A percentile compares a stretch with the other conserved stretches of the same genome.
Evolutionary conservation across 2,797 vertebrate species (phyloP).

Genomic region (Podargus strigoides): DNA sequence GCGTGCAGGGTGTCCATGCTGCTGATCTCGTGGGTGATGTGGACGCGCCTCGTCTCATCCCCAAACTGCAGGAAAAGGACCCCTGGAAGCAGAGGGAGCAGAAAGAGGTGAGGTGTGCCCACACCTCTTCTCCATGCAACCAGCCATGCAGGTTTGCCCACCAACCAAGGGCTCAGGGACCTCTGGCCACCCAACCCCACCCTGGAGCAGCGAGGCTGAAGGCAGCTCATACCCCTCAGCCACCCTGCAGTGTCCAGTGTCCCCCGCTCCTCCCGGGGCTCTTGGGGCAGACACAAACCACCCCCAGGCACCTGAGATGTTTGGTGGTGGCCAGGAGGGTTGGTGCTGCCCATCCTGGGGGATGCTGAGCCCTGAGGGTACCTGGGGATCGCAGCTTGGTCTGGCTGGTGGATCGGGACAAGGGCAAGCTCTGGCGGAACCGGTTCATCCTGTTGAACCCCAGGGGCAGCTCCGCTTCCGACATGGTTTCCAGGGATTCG

Average conservation of each 20-base stretch:
- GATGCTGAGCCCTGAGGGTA: conserved; percentile 14
- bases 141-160: not conserved
- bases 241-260: fast-evolving
- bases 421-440: conserved; percentile 93
- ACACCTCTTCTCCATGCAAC: fast-evolving
- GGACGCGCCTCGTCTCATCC: conserved; percentile 93
- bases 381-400: conserved; percentile 96
- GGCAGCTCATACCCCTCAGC: not conserved
- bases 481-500: conserved; percentile 98
- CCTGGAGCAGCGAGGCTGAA: not conserved
- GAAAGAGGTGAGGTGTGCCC: fast-evolving
- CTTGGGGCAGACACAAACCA: fast-evolving
- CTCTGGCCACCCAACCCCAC: not conserved
- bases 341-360: fast-evolving
- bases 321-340: not conserved
- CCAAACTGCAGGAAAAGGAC: conserved; percentile 98
- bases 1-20: conserved; percentile 97
- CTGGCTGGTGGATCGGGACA: conserved; percentile 96
- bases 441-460: conserved; percentile 98
- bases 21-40: conserved; percentile 98
- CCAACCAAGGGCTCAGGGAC: fast-evolving
- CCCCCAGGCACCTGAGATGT: too few relatives aligned
- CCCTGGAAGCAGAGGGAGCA: conserved; percentile 68
- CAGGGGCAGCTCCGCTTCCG: conserved; percentile 92
- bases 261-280: fast-evolving